Conservation (phyloP, 2,888 invertebrate species). For the Conus canariensis region DNA sequence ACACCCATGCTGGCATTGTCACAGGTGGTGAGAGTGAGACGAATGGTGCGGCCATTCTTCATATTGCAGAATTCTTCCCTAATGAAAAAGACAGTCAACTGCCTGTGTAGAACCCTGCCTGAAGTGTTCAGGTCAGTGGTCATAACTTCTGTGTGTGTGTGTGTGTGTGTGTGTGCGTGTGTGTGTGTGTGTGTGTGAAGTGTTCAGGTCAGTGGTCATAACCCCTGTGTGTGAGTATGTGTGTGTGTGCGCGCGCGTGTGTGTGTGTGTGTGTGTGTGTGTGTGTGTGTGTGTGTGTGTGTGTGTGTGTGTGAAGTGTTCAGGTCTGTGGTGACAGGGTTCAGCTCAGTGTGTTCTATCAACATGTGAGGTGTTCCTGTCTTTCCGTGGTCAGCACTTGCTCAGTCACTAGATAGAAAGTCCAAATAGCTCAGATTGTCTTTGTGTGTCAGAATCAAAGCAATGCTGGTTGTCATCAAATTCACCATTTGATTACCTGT, state of each 20-base stretch:
- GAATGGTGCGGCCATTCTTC: slow-evolving; percentile 76
- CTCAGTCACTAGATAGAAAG: too few relatives aligned
- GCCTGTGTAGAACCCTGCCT: slow-evolving; percentile 74
- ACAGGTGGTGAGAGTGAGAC: slow-evolving; percentile 71
- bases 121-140: slow-evolving; percentile 73
- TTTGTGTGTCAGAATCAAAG: too few relatives aligned
- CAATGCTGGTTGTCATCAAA: too few relatives aligned
- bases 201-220: slow-evolving; percentile 68
- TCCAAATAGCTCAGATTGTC: too few relatives aligned
- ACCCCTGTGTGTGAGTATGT: not conserved
- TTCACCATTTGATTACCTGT: too few relatives aligned
- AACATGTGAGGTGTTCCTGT: too few relatives aligned
- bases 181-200: slow-evolving; percentile 74
- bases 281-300: too few relatives aligned
- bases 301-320: not conserved
- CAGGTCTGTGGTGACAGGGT: too few relatives aligned
- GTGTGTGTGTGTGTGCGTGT: slow-evolving; percentile 69
- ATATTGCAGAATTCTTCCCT: slow-evolving; percentile 75
- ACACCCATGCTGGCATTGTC: not conserved
- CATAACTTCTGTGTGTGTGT: slow-evolving; percentile 13
- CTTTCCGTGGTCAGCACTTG: too few relatives aligned
- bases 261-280: slow-evolving; percentile 62
- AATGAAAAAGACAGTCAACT: slow-evolving; percentile 79
- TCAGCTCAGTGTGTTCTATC: too few relatives aligned
- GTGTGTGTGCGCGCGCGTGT: slow-evolving; percentile 71